Evolutionary conservation across 2,113 vertebrate genomes (phyloP).

Genomic region (Siphamia tubifer): DNA sequence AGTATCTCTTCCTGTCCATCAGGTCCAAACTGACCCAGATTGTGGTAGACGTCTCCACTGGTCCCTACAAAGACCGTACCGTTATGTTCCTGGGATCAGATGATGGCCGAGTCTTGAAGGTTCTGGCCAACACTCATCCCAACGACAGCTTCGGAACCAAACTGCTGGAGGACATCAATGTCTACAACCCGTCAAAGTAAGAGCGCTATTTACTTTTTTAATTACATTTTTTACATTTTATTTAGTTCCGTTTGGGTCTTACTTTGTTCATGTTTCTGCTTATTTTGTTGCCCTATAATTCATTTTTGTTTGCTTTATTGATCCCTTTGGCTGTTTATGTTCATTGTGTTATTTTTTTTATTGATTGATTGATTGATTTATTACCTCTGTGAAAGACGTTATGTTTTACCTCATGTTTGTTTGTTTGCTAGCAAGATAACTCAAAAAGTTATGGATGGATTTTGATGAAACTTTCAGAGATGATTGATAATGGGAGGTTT

Average conservation of each 20-base stretch:
- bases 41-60: constrained; percentile 83
- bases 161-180: constrained; percentile 87
- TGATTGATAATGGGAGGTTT: too few relatives aligned
- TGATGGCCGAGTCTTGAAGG: constrained; percentile 87
- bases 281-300: too few relatives aligned
- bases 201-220: not conserved
- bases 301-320: too few relatives aligned
- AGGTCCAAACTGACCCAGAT: constrained; percentile 87
- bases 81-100: constrained; percentile 90
- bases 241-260: not conserved
- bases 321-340: too few relatives aligned
- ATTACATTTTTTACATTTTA: not conserved
- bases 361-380: too few relatives aligned
- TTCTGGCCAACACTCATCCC: constrained; percentile 69
- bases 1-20: not conserved
- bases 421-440: too few relatives aligned
- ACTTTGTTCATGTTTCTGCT: too few relatives aligned
- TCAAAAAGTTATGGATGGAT: too few relatives aligned
- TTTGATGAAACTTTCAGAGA: too few relatives aligned
- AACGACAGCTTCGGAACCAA: constrained; percentile 58
- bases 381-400: too few relatives aligned
- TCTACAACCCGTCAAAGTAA: constrained; percentile 80
- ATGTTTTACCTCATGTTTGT: too few relatives aligned
- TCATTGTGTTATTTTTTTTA: too few relatives aligned
- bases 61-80: constrained; percentile 79